Base-by-base conservation (phyloP, 2,888 invertebrate species). In the Nysson spinosus region DNA sequence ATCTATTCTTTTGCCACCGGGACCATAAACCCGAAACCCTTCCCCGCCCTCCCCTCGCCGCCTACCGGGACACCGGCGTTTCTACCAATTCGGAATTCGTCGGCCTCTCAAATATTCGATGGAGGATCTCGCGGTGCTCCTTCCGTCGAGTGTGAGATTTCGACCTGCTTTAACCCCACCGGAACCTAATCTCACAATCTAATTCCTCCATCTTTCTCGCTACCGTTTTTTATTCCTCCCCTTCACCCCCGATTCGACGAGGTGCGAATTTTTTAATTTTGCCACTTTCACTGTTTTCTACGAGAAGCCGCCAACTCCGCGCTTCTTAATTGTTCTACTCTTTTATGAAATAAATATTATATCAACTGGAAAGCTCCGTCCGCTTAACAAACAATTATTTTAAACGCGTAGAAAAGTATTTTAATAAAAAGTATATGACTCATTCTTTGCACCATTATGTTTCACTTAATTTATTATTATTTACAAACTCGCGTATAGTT, bases 1-100 rank as follows among this genome's bases (percentile, higher is more conserved):
- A 85, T 82, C 81, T 81, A 79, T 83, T 82, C 79, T 80, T 81
- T 79, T 80, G 68, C 69, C 63, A 50, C 57, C 63, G 72, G 70
- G 60, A 58, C 77, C 71, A 81, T 78, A 81, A 80, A 75, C 78
- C 72, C 55, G 51, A 61, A n/a, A 26, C 47, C 35, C 22, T 56
- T 40, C 50, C 32, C 7, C 34, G 19, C 12, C 11, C 16, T 20
- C 51, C 51, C 24, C 40, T 40, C 35, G 9, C 24, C 47, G 2
- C 17, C 35, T 37, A 37, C 40, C 28, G 6, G 14, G 55, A 34
- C 42, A 35, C 42, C 57, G 43, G 56, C 35, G 42, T 60, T 72
- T 75, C 69, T 66, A 49, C 75, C 75, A 51, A 64, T 58, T 69
- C 65, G 69, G 65, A 58, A 63, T 66, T 52, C 72, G 52, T 16